phyloP scores from a whole-genome alignment of 1,140 invertebrate species.

The Sarcophaga bullata region DNA sequence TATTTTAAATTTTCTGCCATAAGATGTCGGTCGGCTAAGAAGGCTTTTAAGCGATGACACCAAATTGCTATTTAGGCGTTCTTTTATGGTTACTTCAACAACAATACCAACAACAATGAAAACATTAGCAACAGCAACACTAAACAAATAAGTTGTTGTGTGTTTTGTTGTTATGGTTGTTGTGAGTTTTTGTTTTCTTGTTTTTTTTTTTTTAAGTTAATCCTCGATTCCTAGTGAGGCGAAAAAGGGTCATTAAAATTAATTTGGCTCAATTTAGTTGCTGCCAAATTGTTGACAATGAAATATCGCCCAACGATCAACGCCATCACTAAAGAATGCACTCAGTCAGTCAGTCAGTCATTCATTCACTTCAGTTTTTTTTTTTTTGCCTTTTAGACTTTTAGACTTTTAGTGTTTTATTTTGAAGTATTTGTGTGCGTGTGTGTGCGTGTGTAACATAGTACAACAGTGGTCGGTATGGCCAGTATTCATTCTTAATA shows the following conservation, averaged over 20 bases:
- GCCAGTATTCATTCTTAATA: too few relatives aligned
- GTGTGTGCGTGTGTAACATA: too few relatives aligned
- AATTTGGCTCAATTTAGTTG: conserved; percentile 65
- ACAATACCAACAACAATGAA: background rate
- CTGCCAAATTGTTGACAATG: conserved; percentile 66
- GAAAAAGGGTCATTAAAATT: conserved; percentile 63
- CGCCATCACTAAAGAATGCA: conserved; percentile 34
- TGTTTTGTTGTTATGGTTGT: background rate
- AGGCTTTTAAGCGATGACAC: conserved; percentile 66
- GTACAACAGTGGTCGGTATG: too few relatives aligned
- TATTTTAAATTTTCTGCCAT: background rate
- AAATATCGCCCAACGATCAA: conserved; percentile 52
- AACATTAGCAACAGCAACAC: background rate
- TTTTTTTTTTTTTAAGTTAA: background rate
- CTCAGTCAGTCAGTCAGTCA: conserved; percentile 35
- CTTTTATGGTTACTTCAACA: conserved; percentile 40
- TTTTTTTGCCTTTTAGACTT: too few relatives aligned
- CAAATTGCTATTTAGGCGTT: conserved; percentile 64
- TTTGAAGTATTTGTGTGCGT: too few relatives aligned
- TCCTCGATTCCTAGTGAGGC: conserved; percentile 30
- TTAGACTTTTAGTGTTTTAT: too few relatives aligned
- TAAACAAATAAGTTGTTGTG: background rate
- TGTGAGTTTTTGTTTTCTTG: background rate
- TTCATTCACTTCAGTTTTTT: background rate
- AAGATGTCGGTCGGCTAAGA: conserved; percentile 44